phyloP scores from a whole-genome alignment of 2,888 invertebrate species.

The Toxonevra muliebris region DNA sequence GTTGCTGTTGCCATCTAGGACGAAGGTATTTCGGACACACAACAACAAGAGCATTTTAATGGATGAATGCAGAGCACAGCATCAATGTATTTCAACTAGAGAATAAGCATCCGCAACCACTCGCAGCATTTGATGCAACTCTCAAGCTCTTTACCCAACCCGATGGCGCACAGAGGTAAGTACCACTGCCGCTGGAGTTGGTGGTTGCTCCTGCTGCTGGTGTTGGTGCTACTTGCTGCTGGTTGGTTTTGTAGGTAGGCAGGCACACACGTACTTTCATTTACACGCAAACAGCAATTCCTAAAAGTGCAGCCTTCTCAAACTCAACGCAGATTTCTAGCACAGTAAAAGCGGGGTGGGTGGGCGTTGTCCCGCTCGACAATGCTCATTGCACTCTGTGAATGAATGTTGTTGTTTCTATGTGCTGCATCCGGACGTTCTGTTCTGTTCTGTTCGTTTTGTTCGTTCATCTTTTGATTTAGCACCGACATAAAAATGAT shows the following conservation, averaged over 20 bases:
- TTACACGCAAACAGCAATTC: neutral
- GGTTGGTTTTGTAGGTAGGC: neutral
- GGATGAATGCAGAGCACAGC: conserved; percentile 47
- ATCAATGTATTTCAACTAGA: no score
- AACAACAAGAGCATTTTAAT: conserved; percentile 53
- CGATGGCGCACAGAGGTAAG: no score
- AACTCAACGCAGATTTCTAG: neutral
- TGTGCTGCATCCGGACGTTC: neutral
- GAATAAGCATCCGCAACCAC: no score
- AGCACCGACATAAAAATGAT: conserved; percentile 61
- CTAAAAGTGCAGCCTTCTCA: neutral
- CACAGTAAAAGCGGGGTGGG: neutral
- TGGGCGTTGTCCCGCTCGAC: conserved; percentile 1
- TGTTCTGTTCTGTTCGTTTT: conserved; percentile 15
- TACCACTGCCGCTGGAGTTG: no score
- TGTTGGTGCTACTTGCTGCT: no score
- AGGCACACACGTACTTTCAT: conserved; percentile 30
- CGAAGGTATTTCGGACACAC: conserved; percentile 47
- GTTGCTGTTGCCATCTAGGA: conserved; percentile 23
- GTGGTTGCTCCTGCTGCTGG: no score
- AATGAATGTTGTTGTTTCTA: no score
- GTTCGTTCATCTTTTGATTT: conserved; percentile 50
- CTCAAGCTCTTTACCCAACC: no score
- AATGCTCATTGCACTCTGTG: neutral
- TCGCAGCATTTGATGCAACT: no score